Evolutionary conservation across 2,888 invertebrate genomes (phyloP).

Genomic region (Xanthorhoe designata): DNA sequence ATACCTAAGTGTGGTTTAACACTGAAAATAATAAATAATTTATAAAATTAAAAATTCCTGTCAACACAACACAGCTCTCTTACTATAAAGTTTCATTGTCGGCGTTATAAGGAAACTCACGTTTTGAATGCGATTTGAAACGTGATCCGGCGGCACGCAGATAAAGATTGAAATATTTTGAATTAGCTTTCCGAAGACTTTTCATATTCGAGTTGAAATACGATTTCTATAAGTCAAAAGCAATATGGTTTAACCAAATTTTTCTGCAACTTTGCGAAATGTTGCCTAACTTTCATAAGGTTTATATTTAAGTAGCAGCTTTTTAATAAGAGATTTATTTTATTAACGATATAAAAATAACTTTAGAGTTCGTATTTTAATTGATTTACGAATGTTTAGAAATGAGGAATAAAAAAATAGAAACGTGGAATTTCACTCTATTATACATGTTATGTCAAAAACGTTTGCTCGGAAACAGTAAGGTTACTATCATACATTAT

Average conservation of each 20-base stretch:
- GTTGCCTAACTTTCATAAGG: neutral
- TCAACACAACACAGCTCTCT: conserved; percentile 14
- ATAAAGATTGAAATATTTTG: conserved; percentile 40
- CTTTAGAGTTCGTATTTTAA: no score
- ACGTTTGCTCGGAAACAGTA: no score
- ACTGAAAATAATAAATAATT: no score
- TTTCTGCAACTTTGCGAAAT: neutral
- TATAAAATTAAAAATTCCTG: no score
- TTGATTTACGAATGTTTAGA: no score
- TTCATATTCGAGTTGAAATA: conserved; percentile 7
- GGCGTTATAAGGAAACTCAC: conserved; percentile 33
- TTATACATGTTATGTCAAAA: no score
- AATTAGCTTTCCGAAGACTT: conserved; percentile 30
- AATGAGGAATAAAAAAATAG: no score
- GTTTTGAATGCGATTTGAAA: conserved; percentile 35
- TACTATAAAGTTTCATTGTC: conserved; percentile 27
- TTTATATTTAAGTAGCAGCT: no score
- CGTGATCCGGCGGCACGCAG: conserved; percentile 38
- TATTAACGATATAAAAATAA: no score
- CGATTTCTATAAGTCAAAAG: neutral
- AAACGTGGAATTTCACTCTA: neutral
- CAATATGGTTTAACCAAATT: neutral
- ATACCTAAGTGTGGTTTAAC: no score
- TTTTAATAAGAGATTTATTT: no score
- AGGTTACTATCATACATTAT: neutral